These are phyloP conservation scores for Suillia variegata DNA, from an alignment of 2,888 invertebrate genomes.

Conservation along the genomic window DNA sequence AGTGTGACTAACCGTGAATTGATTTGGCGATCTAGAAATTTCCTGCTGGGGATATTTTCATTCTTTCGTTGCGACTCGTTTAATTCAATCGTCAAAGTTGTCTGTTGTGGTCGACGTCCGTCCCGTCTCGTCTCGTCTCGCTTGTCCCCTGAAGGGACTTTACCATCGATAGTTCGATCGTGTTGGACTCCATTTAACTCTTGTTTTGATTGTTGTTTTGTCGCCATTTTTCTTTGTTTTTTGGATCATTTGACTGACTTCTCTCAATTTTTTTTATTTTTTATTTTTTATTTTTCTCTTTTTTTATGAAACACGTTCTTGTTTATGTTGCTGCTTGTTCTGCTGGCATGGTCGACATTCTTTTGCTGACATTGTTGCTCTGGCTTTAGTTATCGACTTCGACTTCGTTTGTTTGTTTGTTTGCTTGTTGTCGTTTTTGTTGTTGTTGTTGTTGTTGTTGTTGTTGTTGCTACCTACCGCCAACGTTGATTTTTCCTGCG, in stretches of 20 bases:
- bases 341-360: constrained; percentile 26
- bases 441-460: constrained; percentile 11
- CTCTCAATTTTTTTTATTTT: too few relatives aligned
- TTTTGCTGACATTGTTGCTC: constrained; percentile 22
- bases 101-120: neutral
- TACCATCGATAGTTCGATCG: too few relatives aligned
- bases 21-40: too few relatives aligned
- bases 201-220: constrained; percentile 2
- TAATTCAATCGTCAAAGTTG: neutral
- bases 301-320: neutral
- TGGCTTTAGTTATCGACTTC: too few relatives aligned
- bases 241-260: constrained; percentile 3
- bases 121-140: neutral
- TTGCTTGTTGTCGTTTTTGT: constrained; percentile 16
- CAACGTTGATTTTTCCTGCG: constrained; percentile 26
- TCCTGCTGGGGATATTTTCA: too few relatives aligned
- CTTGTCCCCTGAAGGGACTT: too few relatives aligned
- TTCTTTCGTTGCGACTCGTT: neutral
- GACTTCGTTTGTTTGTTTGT: too few relatives aligned
- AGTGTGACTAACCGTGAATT: too few relatives aligned
- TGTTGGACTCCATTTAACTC: neutral
- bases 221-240: neutral
- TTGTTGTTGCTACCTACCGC: constrained; percentile 13
- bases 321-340: neutral
- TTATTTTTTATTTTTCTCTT: neutral